phyloP scores from a whole-genome alignment of 2,797 vertebrate genomes.

The Myotis findleyi region DNA sequence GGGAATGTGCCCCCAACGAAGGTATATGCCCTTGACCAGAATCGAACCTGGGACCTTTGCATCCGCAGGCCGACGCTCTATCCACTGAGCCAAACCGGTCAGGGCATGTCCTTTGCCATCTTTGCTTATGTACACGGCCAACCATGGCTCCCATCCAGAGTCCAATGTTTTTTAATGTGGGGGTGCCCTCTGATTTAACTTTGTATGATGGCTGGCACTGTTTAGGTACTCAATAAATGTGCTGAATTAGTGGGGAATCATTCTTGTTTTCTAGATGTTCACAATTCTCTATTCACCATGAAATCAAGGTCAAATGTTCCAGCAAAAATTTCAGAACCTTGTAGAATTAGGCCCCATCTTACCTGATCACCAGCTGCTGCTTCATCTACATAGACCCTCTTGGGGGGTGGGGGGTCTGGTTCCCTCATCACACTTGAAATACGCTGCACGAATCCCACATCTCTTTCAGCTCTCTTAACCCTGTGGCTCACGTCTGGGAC shows the following conservation, averaged over 20 bases:
- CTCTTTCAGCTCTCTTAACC: not conserved
- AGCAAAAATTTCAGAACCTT: not conserved
- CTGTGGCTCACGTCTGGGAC: not conserved
- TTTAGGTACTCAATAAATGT: not conserved
- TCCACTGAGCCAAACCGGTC: too few species aligned
- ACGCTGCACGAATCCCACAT: accelerated
- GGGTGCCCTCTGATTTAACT: not conserved
- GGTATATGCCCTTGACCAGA: too few species aligned
- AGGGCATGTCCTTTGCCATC: not conserved
- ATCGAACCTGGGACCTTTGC: too few species aligned
- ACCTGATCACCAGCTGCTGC: not conserved
- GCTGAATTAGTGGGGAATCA: not conserved
- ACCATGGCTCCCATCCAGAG: accelerated
- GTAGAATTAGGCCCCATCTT: not conserved
- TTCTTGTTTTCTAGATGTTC: not conserved
- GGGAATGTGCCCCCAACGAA: too few species aligned
- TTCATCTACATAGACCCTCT: not conserved
- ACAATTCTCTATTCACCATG: not conserved
- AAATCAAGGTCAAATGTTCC: not conserved
- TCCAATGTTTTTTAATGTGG: not conserved
- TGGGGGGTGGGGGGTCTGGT: not conserved
- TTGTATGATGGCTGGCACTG: not conserved
- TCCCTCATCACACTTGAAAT: accelerated
- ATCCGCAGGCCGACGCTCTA: too few species aligned
- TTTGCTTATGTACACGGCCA: accelerated